phyloP scores from a whole-genome alignment of 2,888 invertebrate species.

The Pediacus dermestoides region DNA sequence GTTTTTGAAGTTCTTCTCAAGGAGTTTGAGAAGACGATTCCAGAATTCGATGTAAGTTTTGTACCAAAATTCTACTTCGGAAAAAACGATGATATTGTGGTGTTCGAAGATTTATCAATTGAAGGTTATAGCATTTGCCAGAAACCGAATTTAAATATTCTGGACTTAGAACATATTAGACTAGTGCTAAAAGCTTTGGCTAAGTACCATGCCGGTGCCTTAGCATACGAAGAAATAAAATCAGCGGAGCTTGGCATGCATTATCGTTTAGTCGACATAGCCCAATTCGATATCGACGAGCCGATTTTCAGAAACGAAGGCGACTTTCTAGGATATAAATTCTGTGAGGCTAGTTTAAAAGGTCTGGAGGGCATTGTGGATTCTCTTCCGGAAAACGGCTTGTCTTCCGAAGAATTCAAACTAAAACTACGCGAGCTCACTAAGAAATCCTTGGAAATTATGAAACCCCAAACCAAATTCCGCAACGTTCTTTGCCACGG shows the following conservation, averaged over 20 bases:
- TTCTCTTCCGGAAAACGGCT: slow-evolving; percentile 5
- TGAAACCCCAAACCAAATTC: slow-evolving; percentile 17
- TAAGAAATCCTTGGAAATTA: slow-evolving; percentile 12
- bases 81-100: slow-evolving; percentile 14
- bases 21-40: slow-evolving; percentile 11
- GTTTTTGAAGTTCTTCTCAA: slow-evolving; percentile 14
- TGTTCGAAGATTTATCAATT: slow-evolving; percentile 20
- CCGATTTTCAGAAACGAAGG: not conserved
- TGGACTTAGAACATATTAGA: slow-evolving; percentile 18
- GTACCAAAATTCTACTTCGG: slow-evolving; percentile 16
- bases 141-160: slow-evolving; percentile 14
- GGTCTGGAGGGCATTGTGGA: slow-evolving; percentile 14
- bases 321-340: not conserved
- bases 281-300: not conserved
- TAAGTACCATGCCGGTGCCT: slow-evolving; percentile 20
- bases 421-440: slow-evolving; percentile 13
- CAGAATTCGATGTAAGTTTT: slow-evolving; percentile 14
- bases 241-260: slow-evolving; percentile 12
- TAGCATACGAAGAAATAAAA: slow-evolving; percentile 22
- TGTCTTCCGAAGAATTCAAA: slow-evolving; percentile 7
- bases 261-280: slow-evolving; percentile 14
- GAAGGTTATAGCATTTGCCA: slow-evolving; percentile 16
- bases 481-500: slow-evolving; percentile 21
- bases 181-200: slow-evolving; percentile 17
- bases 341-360: slow-evolving; percentile 12